Conservation (phyloP, 1,140 invertebrate genomes). For the Ceratoteleas bidentatus region DNA sequence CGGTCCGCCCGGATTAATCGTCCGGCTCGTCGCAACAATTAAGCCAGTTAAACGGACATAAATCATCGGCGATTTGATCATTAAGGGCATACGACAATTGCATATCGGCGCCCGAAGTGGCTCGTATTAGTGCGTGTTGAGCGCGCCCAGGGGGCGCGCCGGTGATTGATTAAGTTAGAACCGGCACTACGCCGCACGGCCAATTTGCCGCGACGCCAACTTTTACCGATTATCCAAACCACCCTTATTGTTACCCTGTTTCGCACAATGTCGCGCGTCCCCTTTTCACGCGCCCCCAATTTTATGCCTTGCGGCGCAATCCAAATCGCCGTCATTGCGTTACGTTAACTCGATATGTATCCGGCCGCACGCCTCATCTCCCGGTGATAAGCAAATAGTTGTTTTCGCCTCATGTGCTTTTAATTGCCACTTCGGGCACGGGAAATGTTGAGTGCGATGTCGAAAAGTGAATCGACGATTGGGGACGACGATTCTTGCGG, state of each 20-base stretch:
- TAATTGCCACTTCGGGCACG: too few relatives aligned
- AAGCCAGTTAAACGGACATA: slow-evolving; percentile 51
- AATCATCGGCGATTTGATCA: slow-evolving; percentile 62
- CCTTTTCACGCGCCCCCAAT: slow-evolving; percentile 55
- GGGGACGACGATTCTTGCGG: too few relatives aligned
- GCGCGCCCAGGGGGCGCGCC: slow-evolving; percentile 44
- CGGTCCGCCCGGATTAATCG: slow-evolving; percentile 22
- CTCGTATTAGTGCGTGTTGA: slow-evolving; percentile 47
- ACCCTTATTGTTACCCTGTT: slow-evolving; percentile 59
- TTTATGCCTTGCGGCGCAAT: slow-evolving; percentile 63
- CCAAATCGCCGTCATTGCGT: slow-evolving; percentile 63
- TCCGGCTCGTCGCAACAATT: slow-evolving; percentile 31
- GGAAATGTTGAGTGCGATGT: too few relatives aligned
- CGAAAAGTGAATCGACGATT: too few relatives aligned
- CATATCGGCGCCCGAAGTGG: slow-evolving; percentile 44
- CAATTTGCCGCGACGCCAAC: slow-evolving; percentile 63
- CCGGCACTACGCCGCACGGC: slow-evolving; percentile 59
- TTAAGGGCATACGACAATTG: slow-evolving; percentile 60
- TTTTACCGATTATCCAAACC: slow-evolving; percentile 63
- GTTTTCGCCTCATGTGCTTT: slow-evolving; percentile 11
- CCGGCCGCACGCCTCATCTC: slow-evolving; percentile 32
- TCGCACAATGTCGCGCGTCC: slow-evolving; percentile 44
- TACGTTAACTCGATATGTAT: slow-evolving; percentile 48
- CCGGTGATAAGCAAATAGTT: slow-evolving; percentile 18
- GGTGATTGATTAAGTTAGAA: slow-evolving; percentile 66